phyloP scores from a whole-genome alignment of 2,888 invertebrate species.

The Hipparchia sbordonii region DNA sequence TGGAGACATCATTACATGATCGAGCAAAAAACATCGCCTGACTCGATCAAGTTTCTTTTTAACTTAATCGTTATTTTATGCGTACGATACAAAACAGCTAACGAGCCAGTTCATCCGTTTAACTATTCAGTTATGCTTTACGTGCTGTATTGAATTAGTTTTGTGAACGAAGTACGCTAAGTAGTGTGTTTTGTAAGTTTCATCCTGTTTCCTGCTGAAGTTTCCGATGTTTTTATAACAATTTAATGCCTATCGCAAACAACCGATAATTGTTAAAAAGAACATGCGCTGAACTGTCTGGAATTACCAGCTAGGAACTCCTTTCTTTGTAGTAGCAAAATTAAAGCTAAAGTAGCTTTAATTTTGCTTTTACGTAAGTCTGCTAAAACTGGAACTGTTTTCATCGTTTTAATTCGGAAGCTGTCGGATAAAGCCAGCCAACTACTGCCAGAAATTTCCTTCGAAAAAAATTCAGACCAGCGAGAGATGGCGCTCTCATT shows the following conservation, averaged over 20 bases:
- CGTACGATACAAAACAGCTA: conserved; percentile 8
- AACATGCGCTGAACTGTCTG: no score
- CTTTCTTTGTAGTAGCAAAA: no score
- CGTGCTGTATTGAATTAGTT: conserved; percentile 6
- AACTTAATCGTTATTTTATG: conserved; percentile 15
- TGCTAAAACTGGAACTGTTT: no score
- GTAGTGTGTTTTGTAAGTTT: conserved; percentile 1
- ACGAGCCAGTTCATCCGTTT: not conserved
- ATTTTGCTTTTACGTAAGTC: no score
- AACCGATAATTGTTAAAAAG: no score
- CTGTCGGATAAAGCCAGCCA: no score
- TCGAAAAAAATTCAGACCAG: no score
- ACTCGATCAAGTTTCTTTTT: conserved; percentile 16
- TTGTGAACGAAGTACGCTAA: conserved; percentile 4
- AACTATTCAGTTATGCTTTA: conserved; percentile 16
- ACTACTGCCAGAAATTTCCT: no score
- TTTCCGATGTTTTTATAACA: conserved; percentile 5
- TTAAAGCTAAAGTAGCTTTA: no score
- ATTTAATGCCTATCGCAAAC: not conserved
- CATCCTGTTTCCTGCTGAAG: not conserved
- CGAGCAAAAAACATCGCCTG: conserved; percentile 6
- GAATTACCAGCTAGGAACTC: no score
- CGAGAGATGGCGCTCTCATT: no score
- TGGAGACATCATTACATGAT: not conserved
- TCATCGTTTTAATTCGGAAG: no score